Evolutionary conservation across 2,888 invertebrate genomes (phyloP).

Genomic region (Mayetiola destructor): DNA sequence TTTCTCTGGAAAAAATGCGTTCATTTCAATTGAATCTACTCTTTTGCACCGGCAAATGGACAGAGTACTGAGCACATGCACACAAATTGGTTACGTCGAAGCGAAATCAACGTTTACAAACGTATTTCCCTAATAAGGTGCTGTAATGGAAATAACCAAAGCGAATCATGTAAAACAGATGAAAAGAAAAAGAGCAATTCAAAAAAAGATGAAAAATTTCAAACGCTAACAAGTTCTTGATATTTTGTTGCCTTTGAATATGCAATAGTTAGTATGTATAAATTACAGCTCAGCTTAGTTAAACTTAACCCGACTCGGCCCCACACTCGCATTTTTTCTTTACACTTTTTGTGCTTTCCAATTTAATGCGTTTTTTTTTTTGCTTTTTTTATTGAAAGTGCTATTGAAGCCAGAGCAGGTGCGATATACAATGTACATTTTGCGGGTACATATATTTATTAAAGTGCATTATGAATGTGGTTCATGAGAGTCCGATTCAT

Average conservation of each 20-base stretch:
- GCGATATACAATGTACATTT: too few relatives aligned
- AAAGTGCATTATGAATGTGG: neutral
- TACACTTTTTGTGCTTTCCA: neutral
- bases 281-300: too few relatives aligned
- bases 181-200: neutral
- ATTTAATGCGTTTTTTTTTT: neutral
- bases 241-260: neutral
- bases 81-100: too few relatives aligned
- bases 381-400: slow-evolving; percentile 7
- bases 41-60: too few relatives aligned
- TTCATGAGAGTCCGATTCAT: neutral
- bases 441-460: neutral
- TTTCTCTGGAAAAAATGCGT: too few relatives aligned
- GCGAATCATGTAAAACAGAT: slow-evolving; percentile 1
- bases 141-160: too few relatives aligned
- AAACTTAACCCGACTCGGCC: too few relatives aligned
- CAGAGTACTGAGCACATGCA: too few relatives aligned
- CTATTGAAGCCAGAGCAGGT: neutral
- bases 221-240: slow-evolving; percentile 2
- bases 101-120: too few relatives aligned
- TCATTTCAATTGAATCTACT: too few relatives aligned
- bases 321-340: neutral
- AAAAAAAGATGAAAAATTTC: neutral
- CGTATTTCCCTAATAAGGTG: neutral
- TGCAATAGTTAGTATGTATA: neutral